Conservation (phyloP, 2,888 invertebrate genomes). For the Dichetophora obliterata region DNA sequence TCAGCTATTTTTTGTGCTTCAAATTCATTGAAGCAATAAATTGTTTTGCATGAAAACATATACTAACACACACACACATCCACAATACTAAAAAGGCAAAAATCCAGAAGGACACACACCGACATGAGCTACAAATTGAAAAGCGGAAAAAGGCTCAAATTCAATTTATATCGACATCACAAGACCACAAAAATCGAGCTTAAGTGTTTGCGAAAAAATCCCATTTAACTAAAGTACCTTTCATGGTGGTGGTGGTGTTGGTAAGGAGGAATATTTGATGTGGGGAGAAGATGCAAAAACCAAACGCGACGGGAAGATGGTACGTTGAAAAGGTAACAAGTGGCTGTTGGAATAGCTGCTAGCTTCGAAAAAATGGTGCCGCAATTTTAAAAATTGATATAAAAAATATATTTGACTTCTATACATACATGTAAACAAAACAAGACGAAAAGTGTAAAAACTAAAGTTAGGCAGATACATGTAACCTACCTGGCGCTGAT, state of each 20-base stretch:
- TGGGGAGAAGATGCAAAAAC: neutral
- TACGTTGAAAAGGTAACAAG: slow-evolving; percentile 62
- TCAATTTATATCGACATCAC: slow-evolving; percentile 64
- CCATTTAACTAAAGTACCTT: slow-evolving; percentile 62
- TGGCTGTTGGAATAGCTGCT: slow-evolving; percentile 46
- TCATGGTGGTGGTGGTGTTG: neutral
- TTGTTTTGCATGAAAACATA: slow-evolving; percentile 47
- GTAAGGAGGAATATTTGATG: neutral
- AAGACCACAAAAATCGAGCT: slow-evolving; percentile 51
- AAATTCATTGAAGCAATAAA: slow-evolving; percentile 64
- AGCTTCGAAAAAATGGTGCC: slow-evolving; percentile 40
- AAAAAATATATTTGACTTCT: slow-evolving; percentile 47
- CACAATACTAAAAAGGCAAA: slow-evolving; percentile 40
- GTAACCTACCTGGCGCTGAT: slow-evolving; percentile 1
- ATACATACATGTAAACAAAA: slow-evolving; percentile 4
- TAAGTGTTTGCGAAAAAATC: slow-evolving; percentile 53
- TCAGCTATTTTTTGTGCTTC: slow-evolving; percentile 59
- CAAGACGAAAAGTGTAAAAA: neutral
- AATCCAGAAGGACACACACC: slow-evolving; percentile 51
- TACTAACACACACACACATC: neutral
- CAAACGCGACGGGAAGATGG: slow-evolving; percentile 21
- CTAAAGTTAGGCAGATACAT: neutral
- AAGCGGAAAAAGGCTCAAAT: slow-evolving; percentile 58
- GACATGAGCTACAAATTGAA: slow-evolving; percentile 31
- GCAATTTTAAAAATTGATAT: slow-evolving; percentile 65